A percentile compares a stretch with the other conserved stretches of the same genome.
Conservation (phyloP, 2,797 vertebrate genomes). For the Lycodopsis pacificus region DNA sequence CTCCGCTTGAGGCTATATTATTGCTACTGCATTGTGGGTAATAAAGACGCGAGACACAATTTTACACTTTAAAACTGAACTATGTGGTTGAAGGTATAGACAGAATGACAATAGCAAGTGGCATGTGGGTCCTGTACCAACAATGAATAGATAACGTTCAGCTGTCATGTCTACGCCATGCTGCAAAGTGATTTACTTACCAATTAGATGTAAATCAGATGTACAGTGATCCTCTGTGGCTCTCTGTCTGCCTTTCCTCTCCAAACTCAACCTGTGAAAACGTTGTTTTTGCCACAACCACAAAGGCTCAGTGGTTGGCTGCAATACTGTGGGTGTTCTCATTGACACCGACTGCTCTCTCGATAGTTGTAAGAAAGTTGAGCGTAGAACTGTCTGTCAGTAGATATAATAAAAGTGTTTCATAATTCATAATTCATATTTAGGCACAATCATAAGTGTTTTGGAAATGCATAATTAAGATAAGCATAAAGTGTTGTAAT, state of each 20-base stretch:
- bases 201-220: constrained; percentile 7
- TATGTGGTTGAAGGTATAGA: background rate
- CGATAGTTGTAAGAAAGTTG: too few species aligned
- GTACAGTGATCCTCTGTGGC: background rate
- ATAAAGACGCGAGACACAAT: background rate
- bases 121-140: background rate
- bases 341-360: background rate
- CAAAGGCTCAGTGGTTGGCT: background rate
- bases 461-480: too few species aligned
- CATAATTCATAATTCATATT: too few species aligned
- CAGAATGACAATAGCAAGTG: background rate
- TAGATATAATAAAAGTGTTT: too few species aligned
- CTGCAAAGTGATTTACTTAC: background rate
- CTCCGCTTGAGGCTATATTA: background rate
- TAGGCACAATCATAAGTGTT: too few species aligned
- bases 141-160: background rate
- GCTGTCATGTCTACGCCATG: background rate
- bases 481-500: too few species aligned
- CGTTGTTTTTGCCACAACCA: background rate
- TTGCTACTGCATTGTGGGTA: background rate
- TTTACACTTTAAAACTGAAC: background rate
- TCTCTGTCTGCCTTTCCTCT: background rate
- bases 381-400: too few species aligned
- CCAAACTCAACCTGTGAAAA: constrained; percentile 4
- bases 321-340: background rate